These are phyloP conservation scores for Agrenia bidenticulata DNA, from an alignment of 2,888 invertebrate genomes.

Conservation along the genomic window DNA sequence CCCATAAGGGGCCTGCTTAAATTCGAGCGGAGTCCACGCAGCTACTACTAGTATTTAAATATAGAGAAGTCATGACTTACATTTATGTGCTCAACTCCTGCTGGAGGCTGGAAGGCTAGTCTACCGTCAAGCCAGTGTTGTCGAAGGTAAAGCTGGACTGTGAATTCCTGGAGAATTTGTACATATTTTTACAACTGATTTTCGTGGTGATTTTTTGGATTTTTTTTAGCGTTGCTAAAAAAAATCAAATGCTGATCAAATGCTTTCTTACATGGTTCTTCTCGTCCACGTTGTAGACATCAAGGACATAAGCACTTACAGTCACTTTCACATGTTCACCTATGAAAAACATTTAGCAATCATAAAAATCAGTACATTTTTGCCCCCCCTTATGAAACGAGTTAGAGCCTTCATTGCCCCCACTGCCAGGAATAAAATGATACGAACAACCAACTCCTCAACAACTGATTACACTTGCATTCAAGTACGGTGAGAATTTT, in stretches of 20 bases:
- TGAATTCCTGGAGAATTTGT: constrained; percentile 39
- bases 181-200: constrained; percentile 1
- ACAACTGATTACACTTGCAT: too few relatives aligned
- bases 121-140: constrained; percentile 40
- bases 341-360: not conserved
- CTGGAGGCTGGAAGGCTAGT: constrained; percentile 25
- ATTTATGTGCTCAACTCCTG: constrained; percentile 17
- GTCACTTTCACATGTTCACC: constrained; percentile 13
- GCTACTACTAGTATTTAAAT: not conserved
- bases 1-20: too few relatives aligned
- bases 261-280: constrained; percentile 36
- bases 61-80: constrained; percentile 10
- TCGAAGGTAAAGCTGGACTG: constrained; percentile 33
- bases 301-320: constrained; percentile 30
- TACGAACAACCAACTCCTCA: too few relatives aligned
- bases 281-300: constrained; percentile 45
- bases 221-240: too few relatives aligned
- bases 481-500: too few relatives aligned
- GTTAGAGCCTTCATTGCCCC: too few relatives aligned
- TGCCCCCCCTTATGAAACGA: too few relatives aligned
- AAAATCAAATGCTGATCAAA: not conserved
- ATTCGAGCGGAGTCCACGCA: too few relatives aligned
- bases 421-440: too few relatives aligned
- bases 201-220: not conserved
- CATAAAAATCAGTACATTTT: too few relatives aligned